Evolutionary conservation across 2,797 vertebrate species (phyloP), one percentile per base, ranked within the genome.

Genomic region (Caiman crocodilus): DNA sequence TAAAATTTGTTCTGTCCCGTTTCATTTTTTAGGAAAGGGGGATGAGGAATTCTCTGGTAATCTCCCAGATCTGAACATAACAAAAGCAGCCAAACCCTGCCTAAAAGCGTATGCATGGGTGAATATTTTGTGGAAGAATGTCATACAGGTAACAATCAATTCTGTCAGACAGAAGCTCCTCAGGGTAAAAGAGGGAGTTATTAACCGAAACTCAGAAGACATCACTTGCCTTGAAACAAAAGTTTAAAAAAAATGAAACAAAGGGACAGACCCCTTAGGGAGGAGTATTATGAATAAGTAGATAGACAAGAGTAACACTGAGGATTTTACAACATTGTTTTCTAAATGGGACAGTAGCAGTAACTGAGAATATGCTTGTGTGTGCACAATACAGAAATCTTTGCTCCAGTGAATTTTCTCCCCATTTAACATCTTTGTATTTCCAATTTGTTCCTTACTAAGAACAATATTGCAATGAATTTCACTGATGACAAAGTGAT

Each of bases 401-500:
- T 69, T 60, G 57, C 0, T 1, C 10, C 79, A 28, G 6, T 35
- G 60, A 57, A 50, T 86, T 82, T 79, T 79, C 42, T 23, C n/a
- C 7, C 5, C 42, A 50, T 50, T 10, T 50, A 50, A 50, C 42
- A 50, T 50, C 42, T 50, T 50, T 14, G 15, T 58, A 18, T 42
- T 28, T 85, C 63, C 67, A 76, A 1, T 1, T 17, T 82, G 69
- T 4, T 4, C 50, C 60, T 69, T 58, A 2, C 28, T 59, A 50
- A 42, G 79, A 76, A 76, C n/a, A 42, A 64, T 1, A 69, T 0
- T 1, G 55, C 18, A 64, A 86, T 12, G 69, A 67, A 32, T 85
- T 6, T 77, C 58, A 85, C 56, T 21, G 18, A 59, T 35, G 4
- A 58, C 75, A 57, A 87, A 71, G 1, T 0, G 10, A 1, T 50